Evolutionary conservation across 2,113 vertebrate genomes (phyloP).

Genomic region (Elephas maximus): DNA sequence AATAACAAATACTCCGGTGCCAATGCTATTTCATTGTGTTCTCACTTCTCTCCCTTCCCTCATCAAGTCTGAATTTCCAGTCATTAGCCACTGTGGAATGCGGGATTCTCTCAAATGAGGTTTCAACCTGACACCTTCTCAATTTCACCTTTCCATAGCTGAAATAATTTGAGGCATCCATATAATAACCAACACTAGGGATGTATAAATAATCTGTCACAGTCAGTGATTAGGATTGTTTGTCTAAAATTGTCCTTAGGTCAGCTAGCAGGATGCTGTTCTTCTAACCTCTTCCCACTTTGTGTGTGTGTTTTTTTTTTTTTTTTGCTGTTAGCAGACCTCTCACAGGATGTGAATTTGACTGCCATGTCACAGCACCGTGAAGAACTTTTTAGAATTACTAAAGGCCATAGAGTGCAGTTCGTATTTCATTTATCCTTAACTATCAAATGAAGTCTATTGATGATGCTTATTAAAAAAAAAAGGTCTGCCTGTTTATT

Average conservation of each 20-base stretch:
- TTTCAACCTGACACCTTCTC: constrained; percentile 64
- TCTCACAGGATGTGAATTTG: constrained; percentile 75
- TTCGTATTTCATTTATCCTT: not conserved
- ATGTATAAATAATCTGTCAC: constrained; percentile 64
- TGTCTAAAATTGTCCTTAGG: constrained; percentile 65
- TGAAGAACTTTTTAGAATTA: constrained; percentile 64
- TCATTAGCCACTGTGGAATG: constrained; percentile 34
- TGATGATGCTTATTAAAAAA: constrained; percentile 29
- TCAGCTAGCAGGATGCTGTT: constrained; percentile 70
- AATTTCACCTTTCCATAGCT: not conserved
- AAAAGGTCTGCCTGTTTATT: not conserved
- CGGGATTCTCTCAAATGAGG: constrained; percentile 68
- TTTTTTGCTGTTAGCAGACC: constrained; percentile 49
- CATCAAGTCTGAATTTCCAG: constrained; percentile 59
- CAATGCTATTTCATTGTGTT: not conserved
- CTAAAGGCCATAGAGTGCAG: not conserved
- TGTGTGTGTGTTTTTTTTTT: constrained; percentile 25
- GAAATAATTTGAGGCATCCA: not conserved
- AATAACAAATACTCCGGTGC: not conserved
- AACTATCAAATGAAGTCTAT: constrained; percentile 27
- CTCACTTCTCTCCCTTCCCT: not conserved
- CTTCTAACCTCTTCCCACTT: constrained; percentile 57
- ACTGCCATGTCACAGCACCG: not conserved
- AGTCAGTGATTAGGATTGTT: constrained; percentile 61
- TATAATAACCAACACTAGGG: not conserved